These are phyloP conservation scores for Hypolimnas misippus DNA, from an alignment of 2,888 invertebrate species.

Conservation along the genomic window DNA sequence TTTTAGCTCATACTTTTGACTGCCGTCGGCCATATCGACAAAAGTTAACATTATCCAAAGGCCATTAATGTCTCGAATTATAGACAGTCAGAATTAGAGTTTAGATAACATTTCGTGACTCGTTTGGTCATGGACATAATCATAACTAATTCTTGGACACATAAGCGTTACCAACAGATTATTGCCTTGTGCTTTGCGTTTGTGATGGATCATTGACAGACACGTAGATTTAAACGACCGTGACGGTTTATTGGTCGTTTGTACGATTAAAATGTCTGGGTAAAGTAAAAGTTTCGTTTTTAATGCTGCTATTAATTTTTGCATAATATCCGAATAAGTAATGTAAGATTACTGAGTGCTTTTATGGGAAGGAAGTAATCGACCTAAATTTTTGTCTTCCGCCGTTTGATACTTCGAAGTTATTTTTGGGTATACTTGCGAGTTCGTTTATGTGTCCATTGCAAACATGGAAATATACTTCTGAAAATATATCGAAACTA, in stretches of 20 bases:
- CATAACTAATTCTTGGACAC: constrained; percentile 34
- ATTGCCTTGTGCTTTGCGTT: constrained; percentile 14
- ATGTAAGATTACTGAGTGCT: background rate
- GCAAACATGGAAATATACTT: background rate
- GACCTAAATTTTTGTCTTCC: background rate
- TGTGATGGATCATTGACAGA: constrained; percentile 17
- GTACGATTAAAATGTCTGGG: background rate
- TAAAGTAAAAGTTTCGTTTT: constrained; percentile 1
- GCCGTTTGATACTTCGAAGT: too few relatives aligned
- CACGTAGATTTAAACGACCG: constrained; percentile 20
- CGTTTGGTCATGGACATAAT: constrained; percentile 37
- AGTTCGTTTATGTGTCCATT: too few relatives aligned
- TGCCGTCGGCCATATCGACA: background rate
- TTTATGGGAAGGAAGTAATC: background rate
- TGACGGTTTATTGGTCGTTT: background rate
- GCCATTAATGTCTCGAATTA: background rate
- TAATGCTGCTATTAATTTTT: background rate
- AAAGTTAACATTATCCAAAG: background rate
- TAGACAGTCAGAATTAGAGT: background rate
- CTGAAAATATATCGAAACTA: background rate
- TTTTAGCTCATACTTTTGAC: too few relatives aligned
- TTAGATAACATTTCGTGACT: constrained; percentile 34
- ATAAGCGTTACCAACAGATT: constrained; percentile 22
- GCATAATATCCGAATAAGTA: background rate
- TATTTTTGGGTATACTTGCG: too few relatives aligned